Conservation (phyloP, 1,140 invertebrate species). For the Physella acuta region DNA sequence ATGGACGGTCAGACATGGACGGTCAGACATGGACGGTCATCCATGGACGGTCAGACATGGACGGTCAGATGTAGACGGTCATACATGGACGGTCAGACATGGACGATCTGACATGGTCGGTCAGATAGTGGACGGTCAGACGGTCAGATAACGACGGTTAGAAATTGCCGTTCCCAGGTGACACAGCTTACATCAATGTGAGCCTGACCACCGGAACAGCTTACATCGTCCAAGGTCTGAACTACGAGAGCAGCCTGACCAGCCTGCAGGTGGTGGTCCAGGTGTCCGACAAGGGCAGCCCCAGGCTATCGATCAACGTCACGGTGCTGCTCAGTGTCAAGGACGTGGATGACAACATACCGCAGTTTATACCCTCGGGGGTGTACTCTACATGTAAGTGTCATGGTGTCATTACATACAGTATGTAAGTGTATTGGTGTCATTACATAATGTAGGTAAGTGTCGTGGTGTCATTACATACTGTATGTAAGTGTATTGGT, state of each 20-base stretch:
- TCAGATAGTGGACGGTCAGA: too few relatives aligned
- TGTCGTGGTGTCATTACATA: neutral
- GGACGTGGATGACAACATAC: slow-evolving; percentile 12
- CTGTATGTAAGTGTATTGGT: neutral
- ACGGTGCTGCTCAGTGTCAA: neutral
- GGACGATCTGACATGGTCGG: neutral
- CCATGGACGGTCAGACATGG: neutral
- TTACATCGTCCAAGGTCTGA: too few relatives aligned
- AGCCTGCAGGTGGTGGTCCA: neutral
- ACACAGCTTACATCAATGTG: neutral
- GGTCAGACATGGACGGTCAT: neutral
- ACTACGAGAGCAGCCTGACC: neutral
- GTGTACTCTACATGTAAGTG: neutral
- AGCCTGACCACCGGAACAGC: neutral
- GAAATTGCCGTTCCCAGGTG: neutral
- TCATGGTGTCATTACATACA: neutral
- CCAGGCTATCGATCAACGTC: neutral
- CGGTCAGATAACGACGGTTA: neutral
- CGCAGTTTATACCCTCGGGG: neutral
- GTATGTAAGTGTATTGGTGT: neutral
- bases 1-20: neutral
- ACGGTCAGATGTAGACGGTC: too few relatives aligned
- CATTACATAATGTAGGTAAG: neutral
- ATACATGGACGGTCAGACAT: neutral
- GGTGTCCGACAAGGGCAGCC: neutral